Evolutionary conservation across 2,113 vertebrate species (phyloP).

Genomic region (Crotalus helleri): DNA sequence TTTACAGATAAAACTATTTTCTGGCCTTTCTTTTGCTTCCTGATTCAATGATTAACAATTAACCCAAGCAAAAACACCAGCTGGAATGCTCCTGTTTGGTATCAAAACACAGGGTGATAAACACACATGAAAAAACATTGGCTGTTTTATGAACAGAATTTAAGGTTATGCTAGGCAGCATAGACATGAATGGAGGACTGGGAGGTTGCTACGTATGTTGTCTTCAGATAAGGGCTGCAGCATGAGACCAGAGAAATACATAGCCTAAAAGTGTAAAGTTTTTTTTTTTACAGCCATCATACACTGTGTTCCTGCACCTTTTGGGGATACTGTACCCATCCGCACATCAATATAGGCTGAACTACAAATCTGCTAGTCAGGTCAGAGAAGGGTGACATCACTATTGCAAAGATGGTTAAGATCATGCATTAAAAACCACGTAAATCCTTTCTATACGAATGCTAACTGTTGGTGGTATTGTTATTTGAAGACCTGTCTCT

Average conservation of each 20-base stretch:
- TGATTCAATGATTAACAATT: background rate
- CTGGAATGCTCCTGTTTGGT: background rate
- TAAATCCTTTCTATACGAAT: background rate
- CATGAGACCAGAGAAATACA: background rate
- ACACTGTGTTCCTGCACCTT: background rate
- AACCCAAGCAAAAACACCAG: background rate
- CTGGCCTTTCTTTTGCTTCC: background rate
- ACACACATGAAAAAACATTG: background rate
- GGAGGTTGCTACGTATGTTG: background rate
- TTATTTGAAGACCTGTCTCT: background rate
- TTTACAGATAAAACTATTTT: conserved; percentile 9
- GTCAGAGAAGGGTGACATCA: background rate
- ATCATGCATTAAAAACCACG: background rate
- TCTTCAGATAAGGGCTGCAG: background rate
- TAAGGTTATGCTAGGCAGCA: background rate
- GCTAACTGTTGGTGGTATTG: background rate
- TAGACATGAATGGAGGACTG: background rate
- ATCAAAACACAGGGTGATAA: background rate
- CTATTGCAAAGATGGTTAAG: background rate
- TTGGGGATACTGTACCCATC: background rate
- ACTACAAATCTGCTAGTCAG: background rate
- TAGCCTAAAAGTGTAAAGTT: background rate
- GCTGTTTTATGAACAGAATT: background rate
- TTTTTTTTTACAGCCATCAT: background rate
- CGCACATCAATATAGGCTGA: background rate